These are phyloP conservation scores for Phengaris alcon DNA, from an alignment of 2,888 invertebrate genomes.

Conservation along the genomic window DNA sequence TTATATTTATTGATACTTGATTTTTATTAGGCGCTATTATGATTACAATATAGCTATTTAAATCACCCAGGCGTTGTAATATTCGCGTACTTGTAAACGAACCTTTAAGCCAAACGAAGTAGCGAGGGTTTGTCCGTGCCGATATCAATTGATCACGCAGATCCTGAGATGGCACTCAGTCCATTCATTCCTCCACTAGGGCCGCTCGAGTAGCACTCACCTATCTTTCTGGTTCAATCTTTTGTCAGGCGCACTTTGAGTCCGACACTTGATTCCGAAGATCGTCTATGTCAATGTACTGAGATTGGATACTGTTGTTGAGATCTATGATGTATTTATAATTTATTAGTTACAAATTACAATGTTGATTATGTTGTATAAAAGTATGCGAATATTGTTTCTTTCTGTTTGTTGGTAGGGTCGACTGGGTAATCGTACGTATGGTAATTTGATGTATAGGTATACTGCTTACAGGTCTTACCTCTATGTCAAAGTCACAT, in stretches of 20 bases:
- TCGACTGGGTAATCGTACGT: too few species aligned
- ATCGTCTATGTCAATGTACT: slow-evolving; percentile 70
- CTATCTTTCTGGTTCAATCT: slow-evolving; percentile 75
- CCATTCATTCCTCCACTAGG: slow-evolving; percentile 62
- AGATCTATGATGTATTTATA: slow-evolving; percentile 36
- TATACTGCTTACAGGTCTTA: too few species aligned
- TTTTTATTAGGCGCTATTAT: neutral
- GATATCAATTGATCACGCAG: slow-evolving; percentile 74
- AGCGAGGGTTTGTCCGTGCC: slow-evolving; percentile 53
- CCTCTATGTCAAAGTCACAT: too few species aligned
- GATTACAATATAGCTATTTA: slow-evolving; percentile 6
- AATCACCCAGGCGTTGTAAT: slow-evolving; percentile 22
- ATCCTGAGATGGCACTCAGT: slow-evolving; percentile 54
- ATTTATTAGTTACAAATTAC: slow-evolving; percentile 3
- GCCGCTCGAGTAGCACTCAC: slow-evolving; percentile 62
- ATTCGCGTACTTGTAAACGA: slow-evolving; percentile 23
- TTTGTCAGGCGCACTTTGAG: slow-evolving; percentile 65
- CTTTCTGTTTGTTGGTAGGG: neutral
- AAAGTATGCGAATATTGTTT: neutral
- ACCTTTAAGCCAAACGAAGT: slow-evolving; percentile 22
- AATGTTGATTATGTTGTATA: neutral
- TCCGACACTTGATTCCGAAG: slow-evolving; percentile 62
- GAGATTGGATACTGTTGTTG: slow-evolving; percentile 46
- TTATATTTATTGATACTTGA: neutral
- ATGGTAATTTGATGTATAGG: too few species aligned